Conservation (phyloP, 2,113 vertebrate genomes). For the Myiozetetes cayanensis region DNA sequence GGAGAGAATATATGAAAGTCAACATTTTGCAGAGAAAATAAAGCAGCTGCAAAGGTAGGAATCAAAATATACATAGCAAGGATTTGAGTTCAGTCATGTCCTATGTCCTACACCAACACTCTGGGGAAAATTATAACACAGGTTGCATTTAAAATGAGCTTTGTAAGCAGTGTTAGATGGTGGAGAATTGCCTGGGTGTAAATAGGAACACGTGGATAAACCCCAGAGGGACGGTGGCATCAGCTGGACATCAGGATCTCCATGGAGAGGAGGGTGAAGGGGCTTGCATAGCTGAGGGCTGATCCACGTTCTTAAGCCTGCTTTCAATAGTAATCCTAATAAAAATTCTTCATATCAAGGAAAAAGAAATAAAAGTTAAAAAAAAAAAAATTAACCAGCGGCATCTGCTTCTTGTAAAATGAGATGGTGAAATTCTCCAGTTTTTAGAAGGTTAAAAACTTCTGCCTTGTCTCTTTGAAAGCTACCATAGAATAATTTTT, state of each 20-base stretch:
- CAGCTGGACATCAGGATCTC: neutral
- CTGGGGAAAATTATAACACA: neutral
- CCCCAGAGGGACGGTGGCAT: neutral
- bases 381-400: neutral
- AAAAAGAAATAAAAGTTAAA: neutral
- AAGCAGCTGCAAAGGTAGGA: neutral
- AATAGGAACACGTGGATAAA: neutral
- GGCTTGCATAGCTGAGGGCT: neutral
- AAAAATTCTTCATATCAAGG: neutral
- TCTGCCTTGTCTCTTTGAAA: neutral
- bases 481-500: neutral
- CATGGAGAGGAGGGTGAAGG: neutral
- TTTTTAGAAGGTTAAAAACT: neutral
- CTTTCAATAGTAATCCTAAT: neutral
- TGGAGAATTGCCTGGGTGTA: neutral
- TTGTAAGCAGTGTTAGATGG: neutral
- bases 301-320: neutral
- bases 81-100: neutral
- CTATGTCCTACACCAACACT: neutral
- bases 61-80: neutral
- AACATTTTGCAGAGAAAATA: neutral
- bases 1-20: neutral
- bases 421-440: neutral
- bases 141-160: neutral
- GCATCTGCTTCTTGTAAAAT: neutral